phyloP scores from a whole-genome alignment of 1,140 invertebrate genomes.

The Nasonia giraulti region DNA sequence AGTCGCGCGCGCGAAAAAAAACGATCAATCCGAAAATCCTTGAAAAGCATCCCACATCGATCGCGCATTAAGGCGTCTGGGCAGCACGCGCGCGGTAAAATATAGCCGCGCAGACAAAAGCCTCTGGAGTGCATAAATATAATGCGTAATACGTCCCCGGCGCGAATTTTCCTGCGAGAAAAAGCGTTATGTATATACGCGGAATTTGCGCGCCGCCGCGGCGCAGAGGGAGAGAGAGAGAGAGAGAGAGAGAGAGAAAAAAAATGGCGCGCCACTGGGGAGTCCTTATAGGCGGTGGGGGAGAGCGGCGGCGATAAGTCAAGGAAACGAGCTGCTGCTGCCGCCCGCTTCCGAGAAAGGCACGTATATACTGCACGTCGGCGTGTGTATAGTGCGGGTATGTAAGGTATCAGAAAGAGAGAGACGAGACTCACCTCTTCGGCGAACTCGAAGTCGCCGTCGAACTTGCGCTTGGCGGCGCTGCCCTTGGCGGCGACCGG shows the following conservation, averaged over 20 bases:
- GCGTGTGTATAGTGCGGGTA: too few species aligned
- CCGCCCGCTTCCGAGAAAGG: neutral
- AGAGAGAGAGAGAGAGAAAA: neutral
- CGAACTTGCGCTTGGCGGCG: constrained; percentile 79
- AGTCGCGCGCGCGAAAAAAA: too few species aligned
- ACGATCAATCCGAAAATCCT: too few species aligned
- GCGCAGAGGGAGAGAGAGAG: neutral
- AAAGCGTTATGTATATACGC: neutral
- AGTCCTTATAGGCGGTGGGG: neutral
- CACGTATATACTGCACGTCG: neutral
- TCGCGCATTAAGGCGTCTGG: too few species aligned
- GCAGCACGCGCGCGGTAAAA: neutral
- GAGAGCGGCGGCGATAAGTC: neutral
- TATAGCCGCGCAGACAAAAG: neutral
- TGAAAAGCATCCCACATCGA: too few species aligned
- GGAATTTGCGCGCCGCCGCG: neutral
- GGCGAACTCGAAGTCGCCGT: constrained; percentile 82
- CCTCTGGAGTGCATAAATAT: neutral
- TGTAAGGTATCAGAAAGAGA: too few species aligned
- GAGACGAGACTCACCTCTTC: constrained; percentile 76
- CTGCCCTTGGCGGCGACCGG: constrained; percentile 70
- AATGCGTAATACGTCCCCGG: neutral
- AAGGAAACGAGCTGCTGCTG: neutral
- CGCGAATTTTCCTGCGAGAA: neutral
- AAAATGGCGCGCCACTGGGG: constrained; percentile 16